phyloP scores from a whole-genome alignment of 2,113 vertebrate species.

The Rhinolophus sinicus region DNA sequence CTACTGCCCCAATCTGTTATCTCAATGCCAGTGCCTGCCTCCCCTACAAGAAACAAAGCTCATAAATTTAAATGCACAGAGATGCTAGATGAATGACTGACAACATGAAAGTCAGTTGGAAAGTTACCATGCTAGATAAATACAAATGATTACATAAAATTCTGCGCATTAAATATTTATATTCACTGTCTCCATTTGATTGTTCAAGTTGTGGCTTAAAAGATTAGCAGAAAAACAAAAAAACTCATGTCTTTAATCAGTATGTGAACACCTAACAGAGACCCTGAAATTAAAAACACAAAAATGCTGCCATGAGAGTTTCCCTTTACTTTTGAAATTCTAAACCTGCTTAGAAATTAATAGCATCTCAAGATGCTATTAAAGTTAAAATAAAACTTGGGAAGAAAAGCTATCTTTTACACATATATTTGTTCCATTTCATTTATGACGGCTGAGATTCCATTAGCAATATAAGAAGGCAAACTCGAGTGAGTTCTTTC shows the following conservation, averaged over 20 bases:
- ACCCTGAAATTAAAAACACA: constrained; percentile 23
- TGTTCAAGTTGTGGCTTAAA: constrained; percentile 21
- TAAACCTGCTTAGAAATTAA: constrained; percentile 46
- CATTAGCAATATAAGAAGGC: not conserved
- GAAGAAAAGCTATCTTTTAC: constrained; percentile 9
- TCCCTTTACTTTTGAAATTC: constrained; percentile 23
- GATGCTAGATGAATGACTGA: not conserved
- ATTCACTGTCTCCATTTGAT: constrained; percentile 41
- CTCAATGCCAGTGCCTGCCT: not conserved
- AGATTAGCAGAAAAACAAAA: constrained; percentile 32
- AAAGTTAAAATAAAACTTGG: constrained; percentile 52
- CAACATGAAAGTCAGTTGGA: not conserved
- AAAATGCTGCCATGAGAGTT: not conserved
- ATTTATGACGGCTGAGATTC: not conserved
- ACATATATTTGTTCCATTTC: constrained; percentile 16
- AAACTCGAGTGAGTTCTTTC: not conserved
- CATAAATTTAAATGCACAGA: not conserved
- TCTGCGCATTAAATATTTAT: constrained; percentile 50
- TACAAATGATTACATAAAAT: constrained; percentile 45
- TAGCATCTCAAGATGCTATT: not conserved
- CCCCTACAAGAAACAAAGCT: not conserved
- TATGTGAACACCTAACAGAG: not conserved
- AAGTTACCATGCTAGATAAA: constrained; percentile 20
- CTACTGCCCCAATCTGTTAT: not conserved
- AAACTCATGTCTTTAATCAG: constrained; percentile 11